Conservation (phyloP, 2,113 vertebrate species). For the Nestor notabilis region DNA sequence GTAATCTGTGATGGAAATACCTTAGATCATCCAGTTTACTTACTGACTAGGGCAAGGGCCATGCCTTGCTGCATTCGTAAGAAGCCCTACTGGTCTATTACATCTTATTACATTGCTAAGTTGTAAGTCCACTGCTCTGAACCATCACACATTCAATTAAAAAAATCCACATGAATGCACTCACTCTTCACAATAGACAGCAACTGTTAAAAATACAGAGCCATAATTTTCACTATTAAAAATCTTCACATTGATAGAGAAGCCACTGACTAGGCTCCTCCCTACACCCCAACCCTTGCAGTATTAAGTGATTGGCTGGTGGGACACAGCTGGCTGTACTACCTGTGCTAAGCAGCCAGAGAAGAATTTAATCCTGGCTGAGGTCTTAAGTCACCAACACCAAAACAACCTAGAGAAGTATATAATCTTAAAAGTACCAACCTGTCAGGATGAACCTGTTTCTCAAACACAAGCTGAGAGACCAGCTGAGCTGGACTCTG, state of each 20-base stretch:
- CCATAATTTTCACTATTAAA: background rate
- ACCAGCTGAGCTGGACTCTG: constrained; percentile 89
- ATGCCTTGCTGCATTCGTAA: background rate
- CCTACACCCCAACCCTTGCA: background rate
- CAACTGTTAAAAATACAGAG: background rate
- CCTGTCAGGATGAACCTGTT: constrained; percentile 92
- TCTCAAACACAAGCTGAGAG: constrained; percentile 92
- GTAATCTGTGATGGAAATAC: background rate
- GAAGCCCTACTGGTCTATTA: background rate
- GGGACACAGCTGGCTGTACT: background rate
- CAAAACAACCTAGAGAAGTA: background rate
- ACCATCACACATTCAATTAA: background rate
- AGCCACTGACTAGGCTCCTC: background rate
- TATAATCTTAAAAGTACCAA: constrained; percentile 53
- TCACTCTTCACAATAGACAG: background rate
- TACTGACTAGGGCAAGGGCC: background rate
- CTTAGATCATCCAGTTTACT: background rate
- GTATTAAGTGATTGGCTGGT: background rate
- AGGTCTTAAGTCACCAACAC: background rate
- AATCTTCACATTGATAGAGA: background rate
- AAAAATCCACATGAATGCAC: background rate
- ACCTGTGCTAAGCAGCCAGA: background rate
- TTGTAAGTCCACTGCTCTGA: background rate
- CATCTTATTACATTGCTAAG: background rate
- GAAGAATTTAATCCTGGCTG: background rate